Conservation (phyloP, 2,888 invertebrate genomes). For the Dioctria linearis region DNA sequence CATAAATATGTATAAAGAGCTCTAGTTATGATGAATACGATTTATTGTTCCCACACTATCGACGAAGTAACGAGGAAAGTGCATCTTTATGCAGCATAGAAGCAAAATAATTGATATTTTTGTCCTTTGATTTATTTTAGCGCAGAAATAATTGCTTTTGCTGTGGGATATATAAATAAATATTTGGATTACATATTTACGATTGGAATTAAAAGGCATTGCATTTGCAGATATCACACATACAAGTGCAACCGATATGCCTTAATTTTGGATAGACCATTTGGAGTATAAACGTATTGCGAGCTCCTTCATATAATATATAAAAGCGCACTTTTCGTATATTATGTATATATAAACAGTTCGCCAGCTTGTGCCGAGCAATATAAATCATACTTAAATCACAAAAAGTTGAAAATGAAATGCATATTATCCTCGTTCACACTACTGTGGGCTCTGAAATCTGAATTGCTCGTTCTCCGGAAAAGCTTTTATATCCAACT, state of each 20-base stretch:
- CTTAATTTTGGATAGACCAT: conserved; percentile 8
- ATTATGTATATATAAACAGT: background rate
- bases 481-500: conserved; percentile 36
- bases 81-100: background rate
- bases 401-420: conserved; percentile 41
- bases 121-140: conserved; percentile 5
- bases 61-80: background rate
- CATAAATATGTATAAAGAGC: no score
- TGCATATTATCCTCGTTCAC: background rate
- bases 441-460: background rate
- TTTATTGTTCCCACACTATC: no score
- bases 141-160: conserved; percentile 18
- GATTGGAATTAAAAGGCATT: conserved; percentile 11
- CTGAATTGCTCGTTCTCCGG: background rate
- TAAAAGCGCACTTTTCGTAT: conserved; percentile 4
- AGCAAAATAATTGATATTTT: background rate
- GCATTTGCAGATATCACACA: background rate
- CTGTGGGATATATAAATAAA: conserved; percentile 23
- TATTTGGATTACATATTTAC: background rate
- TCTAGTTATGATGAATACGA: no score
- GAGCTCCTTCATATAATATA: background rate
- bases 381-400: conserved; percentile 34
- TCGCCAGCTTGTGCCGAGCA: background rate
- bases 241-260: background rate
- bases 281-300: conserved; percentile 2